Conservation (phyloP, 92 coral and sea anemone genomes). For the Virgularia gustaviana region DNA sequence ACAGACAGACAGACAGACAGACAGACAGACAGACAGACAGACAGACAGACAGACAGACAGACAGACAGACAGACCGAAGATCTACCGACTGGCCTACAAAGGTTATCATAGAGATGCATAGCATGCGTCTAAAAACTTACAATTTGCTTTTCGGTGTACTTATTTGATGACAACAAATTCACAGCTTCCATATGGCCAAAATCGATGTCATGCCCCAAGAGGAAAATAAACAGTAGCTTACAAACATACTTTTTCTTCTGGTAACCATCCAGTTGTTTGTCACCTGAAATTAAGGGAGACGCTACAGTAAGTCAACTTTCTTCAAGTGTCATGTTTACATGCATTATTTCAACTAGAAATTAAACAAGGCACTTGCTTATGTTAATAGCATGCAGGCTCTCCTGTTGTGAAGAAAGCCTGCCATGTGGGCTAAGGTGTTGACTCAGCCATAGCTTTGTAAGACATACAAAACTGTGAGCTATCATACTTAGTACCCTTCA, state of each 20-base stretch:
- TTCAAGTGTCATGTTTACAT: not conserved
- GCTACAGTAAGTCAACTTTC: not conserved
- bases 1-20: no score
- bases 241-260: constrained; percentile 98
- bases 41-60: not conserved
- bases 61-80: not conserved
- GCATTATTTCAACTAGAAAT: not conserved
- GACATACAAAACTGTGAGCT: no score
- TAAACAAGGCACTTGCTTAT: not conserved
- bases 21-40: constrained; percentile 71
- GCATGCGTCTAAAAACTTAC: constrained; percentile 57
- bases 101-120: not conserved
- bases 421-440: not conserved
- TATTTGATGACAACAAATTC: constrained; percentile 88
- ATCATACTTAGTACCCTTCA: no score
- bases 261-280: constrained; percentile 94
- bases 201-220: constrained; percentile 93
- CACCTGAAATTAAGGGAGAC: constrained; percentile 57
- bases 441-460: not conserved
- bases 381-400: not conserved
- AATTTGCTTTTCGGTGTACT: constrained; percentile 96
- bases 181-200: constrained; percentile 99
- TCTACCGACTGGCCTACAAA: not conserved
- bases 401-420: not conserved
- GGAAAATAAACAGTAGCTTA: constrained; percentile 86